Percentiles rank a stretch among this genome's conserved stretches.
Evolutionary conservation across 2,888 invertebrate species (phyloP).

Genomic region (Quadriops clusia): DNA sequence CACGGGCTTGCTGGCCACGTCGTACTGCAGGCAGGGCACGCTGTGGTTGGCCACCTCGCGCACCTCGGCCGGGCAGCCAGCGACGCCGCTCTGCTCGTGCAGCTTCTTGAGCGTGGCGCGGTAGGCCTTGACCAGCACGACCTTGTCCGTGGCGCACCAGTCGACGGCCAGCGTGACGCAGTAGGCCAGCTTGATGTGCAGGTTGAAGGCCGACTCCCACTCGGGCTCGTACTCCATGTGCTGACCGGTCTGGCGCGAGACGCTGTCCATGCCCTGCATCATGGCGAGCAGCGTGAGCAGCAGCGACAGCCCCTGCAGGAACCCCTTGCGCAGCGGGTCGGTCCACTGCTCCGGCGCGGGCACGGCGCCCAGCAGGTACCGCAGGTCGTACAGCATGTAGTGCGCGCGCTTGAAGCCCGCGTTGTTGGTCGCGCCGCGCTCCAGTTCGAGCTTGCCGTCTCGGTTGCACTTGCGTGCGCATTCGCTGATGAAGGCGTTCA

Average conservation of each 20-base stretch:
- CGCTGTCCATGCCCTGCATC: conserved; percentile 85
- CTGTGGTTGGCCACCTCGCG: conserved; percentile 64
- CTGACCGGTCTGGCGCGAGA: conserved; percentile 73
- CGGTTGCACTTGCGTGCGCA: conserved; percentile 67
- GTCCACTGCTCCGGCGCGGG: conserved; percentile 68
- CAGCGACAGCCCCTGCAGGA: conserved; percentile 71
- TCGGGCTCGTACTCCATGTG: conserved; percentile 99
- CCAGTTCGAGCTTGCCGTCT: conserved; percentile 57
- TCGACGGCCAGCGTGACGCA: conserved; percentile 77
- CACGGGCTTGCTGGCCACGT: conserved; percentile 75
- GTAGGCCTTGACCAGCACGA: conserved; percentile 70
- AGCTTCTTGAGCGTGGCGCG: conserved; percentile 59
- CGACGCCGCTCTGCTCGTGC: conserved; percentile 43
- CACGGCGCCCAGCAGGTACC: conserved; percentile 74
- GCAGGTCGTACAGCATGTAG: conserved; percentile 81
- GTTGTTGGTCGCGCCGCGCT: conserved; percentile 58
- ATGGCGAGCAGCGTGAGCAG: conserved; percentile 72
- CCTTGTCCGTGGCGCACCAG: conserved; percentile 78
- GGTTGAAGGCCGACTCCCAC: conserved; percentile 98
- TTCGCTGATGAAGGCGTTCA: conserved; percentile 82
- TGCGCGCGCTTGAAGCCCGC: conserved; percentile 82
- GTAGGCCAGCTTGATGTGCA: conserved; percentile 87
- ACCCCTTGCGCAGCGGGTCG: conserved; percentile 68
- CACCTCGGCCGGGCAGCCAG: conserved; percentile 36
- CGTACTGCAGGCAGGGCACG: conserved; percentile 76